These are phyloP conservation scores for Mnemiopsis leidyi DNA, from an alignment of 37 sponge, comb jelly and placozoan species.

Conservation along the genomic window DNA sequence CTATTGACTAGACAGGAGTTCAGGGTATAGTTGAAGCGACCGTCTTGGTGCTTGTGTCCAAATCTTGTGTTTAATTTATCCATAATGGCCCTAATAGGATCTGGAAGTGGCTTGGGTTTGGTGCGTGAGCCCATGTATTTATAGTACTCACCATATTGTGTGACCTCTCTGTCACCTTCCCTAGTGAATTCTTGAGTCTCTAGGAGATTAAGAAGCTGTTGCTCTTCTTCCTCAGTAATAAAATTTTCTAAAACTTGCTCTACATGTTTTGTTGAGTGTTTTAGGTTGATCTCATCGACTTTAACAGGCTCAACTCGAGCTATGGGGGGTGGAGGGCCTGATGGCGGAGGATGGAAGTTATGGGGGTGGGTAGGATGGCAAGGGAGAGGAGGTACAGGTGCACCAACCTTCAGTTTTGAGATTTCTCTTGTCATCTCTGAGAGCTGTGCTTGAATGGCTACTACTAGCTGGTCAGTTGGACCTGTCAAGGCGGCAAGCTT, in stretches of 20 bases:
- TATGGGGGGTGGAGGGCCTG: too few species aligned
- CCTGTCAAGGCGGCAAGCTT: too few species aligned
- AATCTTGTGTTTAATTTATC: background rate
- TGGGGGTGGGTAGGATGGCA: background rate
- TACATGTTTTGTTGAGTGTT: background rate
- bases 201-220: background rate
- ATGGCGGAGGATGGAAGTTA: background rate
- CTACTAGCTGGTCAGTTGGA: too few species aligned
- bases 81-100: background rate
- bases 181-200: too few species aligned
- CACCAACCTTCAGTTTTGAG: background rate
- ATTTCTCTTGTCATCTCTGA: background rate
- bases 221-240: background rate
- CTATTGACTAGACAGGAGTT: background rate
- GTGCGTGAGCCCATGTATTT: background rate
- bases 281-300: background rate
- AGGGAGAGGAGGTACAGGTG: background rate
- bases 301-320: too few species aligned
- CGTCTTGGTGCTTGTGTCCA: background rate
- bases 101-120: background rate
- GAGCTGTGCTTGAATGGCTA: background rate
- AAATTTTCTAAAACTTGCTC: background rate
- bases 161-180: background rate
- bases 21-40: background rate
- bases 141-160: background rate